Conservation (phyloP, 2,113 vertebrate species). For the Hypomesus transpacificus region DNA sequence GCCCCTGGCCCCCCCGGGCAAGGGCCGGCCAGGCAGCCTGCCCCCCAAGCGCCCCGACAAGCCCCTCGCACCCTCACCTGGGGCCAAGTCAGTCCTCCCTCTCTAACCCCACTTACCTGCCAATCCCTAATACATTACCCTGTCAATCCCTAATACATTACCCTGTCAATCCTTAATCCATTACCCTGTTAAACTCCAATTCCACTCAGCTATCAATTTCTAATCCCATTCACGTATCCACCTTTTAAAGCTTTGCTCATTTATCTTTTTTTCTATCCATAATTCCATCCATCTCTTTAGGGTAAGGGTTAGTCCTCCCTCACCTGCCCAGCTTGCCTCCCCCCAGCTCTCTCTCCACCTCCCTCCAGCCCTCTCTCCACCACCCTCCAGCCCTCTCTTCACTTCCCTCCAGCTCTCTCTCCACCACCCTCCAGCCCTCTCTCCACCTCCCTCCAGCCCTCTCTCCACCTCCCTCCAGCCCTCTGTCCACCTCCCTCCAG, state of each 20-base stretch:
- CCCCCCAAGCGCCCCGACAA: slow-evolving; percentile 87
- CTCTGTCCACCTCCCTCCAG: background rate
- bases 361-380: background rate
- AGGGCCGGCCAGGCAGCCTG: slow-evolving; percentile 67
- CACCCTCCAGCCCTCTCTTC: no score
- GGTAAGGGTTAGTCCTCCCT: no score
- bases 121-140: background rate
- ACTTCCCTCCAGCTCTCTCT: background rate
- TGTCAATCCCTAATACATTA: background rate
- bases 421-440: background rate
- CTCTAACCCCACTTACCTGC: background rate
- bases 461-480: background rate
- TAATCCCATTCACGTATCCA: no score
- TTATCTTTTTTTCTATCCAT: background rate
- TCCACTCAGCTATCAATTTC: background rate
- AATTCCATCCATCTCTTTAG: background rate
- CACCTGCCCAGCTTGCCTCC: background rate
- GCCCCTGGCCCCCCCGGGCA: slow-evolving; percentile 80
- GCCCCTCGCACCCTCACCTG: slow-evolving; percentile 73
- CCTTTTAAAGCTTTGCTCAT: no score
- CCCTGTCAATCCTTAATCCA: no score
- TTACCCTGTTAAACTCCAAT: no score
- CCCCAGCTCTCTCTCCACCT: background rate
- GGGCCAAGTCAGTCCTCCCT: slow-evolving; percentile 72
- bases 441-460: background rate